Percentiles rank a stretch among this genome's conserved stretches.
Conservation (phyloP, 2,888 invertebrate genomes). For the Salticus scenicus region DNA sequence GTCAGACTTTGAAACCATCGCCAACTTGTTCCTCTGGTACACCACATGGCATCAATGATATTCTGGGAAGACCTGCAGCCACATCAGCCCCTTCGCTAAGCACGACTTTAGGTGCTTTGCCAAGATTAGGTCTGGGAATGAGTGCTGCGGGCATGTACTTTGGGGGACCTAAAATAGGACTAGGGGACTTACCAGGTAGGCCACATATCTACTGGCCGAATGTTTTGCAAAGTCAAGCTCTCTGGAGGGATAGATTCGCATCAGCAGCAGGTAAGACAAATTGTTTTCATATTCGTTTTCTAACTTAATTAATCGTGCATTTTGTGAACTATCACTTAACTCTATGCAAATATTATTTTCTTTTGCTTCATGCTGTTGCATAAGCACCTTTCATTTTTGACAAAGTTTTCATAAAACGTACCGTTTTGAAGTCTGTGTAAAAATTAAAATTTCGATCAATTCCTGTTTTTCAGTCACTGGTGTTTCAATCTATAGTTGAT, state of each 20-base stretch:
- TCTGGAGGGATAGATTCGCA: constrained; percentile 91
- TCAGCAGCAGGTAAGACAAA: constrained; percentile 80
- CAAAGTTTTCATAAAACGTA: too few species aligned
- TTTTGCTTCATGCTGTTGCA: too few species aligned
- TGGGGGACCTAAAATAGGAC: constrained; percentile 74
- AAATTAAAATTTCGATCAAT: too few species aligned
- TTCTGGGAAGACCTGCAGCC: constrained; percentile 86
- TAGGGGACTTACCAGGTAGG: constrained; percentile 76
- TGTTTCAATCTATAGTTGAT: too few species aligned
- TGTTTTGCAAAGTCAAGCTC: constrained; percentile 83
- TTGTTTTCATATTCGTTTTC: background rate
- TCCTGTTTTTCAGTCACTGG: too few species aligned
- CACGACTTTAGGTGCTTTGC: constrained; percentile 71
- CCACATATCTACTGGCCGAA: constrained; percentile 92
- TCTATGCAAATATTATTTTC: too few species aligned
- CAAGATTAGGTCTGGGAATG: constrained; percentile 82
- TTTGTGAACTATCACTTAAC: too few species aligned
- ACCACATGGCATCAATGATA: constrained; percentile 97
- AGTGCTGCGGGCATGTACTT: constrained; percentile 79
- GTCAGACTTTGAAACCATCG: constrained; percentile 51
- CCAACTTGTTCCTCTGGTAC: constrained; percentile 78
- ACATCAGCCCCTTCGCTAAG: constrained; percentile 77
- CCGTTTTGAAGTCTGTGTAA: too few species aligned
- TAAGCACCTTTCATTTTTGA: too few species aligned
- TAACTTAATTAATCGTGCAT: too few species aligned